A percentile compares a stretch with the other conserved stretches of the same genome.
These are phyloP conservation scores for Lepidocyrtoides sp. DNA, from an alignment of 2,888 invertebrate genomes.

Conservation along the genomic window DNA sequence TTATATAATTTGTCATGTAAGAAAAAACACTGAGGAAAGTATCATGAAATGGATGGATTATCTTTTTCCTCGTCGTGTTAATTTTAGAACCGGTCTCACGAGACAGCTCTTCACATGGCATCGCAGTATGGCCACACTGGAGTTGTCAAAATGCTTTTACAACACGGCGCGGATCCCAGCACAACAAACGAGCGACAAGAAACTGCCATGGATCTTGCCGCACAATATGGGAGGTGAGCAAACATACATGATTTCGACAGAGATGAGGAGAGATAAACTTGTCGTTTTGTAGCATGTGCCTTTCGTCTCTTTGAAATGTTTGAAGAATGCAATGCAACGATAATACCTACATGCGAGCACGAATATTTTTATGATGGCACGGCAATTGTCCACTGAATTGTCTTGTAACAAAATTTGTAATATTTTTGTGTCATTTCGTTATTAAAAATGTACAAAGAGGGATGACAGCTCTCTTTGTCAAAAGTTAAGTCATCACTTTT, in stretches of 20 bases:
- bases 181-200: conserved; percentile 95
- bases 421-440: background rate
- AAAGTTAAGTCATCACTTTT: conserved; percentile 62
- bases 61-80: background rate
- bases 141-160: conserved; percentile 93
- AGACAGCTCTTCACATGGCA: conserved; percentile 97
- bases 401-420: conserved; percentile 30
- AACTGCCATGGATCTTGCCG: conserved; percentile 97
- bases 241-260: background rate
- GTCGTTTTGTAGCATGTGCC: conserved; percentile 14
- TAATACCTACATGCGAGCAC: background rate
- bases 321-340: background rate
- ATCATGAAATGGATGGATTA: conserved; percentile 25
- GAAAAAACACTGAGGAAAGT: conserved; percentile 12
- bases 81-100: conserved; percentile 93
- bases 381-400: background rate
- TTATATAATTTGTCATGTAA: conserved; percentile 15
- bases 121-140: conserved; percentile 97
- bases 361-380: conserved; percentile 36
- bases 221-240: conserved; percentile 93
- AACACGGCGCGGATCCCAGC: conserved; percentile 95
- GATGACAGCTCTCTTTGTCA: conserved; percentile 35
- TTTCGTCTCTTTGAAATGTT: background rate
- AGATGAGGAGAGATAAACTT: background rate
- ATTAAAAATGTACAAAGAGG: background rate